Evolutionary conservation across 2,113 vertebrate species (phyloP), one percentile per base, ranked within the genome.

Genomic region (Elaphurus davidianus): DNA sequence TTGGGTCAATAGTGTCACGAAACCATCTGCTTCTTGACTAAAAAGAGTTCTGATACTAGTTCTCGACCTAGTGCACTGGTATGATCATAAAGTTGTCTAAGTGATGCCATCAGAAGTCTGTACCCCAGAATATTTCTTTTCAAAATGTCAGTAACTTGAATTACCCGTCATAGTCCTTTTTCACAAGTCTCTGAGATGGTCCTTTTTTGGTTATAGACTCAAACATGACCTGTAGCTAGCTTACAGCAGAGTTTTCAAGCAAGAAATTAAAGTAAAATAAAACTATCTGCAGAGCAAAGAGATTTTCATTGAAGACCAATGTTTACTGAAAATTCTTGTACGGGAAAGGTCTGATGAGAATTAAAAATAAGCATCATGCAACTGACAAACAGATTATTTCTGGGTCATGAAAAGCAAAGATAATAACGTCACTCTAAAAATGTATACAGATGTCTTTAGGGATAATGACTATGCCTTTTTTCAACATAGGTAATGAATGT

Each of bases 241-340:
- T 90, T 81, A 30, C 16, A 59, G 15, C 10, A 86, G 60, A 86
- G 81, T 59, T 47, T 91, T 82, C 25, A 30, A 55, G 59, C 33
- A 54, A 92, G 43, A 96, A 96, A 83, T 87, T 57, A 36, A 9
- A 94, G 40, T 17, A 92, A 92, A 91, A 94, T n/a, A 91, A 64
- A 74, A 23, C 47, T 67, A 57, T 43, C 47, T n/a, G 30, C 93
- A 59, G 14, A 83, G 55, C 33, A 57, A 88, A 60, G 17, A 45
- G 9, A 93, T 50, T 74, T 95, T 93, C 16, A 52, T 10, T 91
- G 83, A 91, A 95, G 84, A 97, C 76, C 40, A 90, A 21, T 3
- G 50, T 92, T 87, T 91, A 67, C 47, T 95, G 30, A 97, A 91
- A 79, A 79, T 85, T 88, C 83, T 88, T 59, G 23, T 54, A 52